Conservation (phyloP, 2,113 vertebrate species). For the Tupaia tana region DNA sequence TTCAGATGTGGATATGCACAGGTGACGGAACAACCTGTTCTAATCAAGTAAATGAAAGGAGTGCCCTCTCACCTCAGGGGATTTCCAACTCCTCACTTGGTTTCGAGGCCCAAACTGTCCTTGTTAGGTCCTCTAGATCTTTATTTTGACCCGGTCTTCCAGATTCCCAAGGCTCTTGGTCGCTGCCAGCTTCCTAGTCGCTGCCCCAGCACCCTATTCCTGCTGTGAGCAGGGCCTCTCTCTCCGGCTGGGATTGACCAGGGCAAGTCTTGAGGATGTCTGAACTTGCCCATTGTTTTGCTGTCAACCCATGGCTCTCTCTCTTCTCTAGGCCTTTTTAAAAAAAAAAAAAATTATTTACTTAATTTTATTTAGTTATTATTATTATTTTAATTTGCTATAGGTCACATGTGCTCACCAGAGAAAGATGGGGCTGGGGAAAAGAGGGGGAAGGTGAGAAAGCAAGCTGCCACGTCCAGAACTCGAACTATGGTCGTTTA, state of each 20-base stretch:
- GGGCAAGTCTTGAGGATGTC: neutral
- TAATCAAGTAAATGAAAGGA: neutral
- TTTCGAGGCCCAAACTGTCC: neutral
- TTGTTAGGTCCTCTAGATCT: neutral
- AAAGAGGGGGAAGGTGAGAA: too few species aligned
- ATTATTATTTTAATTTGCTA: too few species aligned
- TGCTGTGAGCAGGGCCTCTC: rapidly evolving
- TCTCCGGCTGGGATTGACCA: neutral
- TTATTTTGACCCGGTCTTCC: neutral
- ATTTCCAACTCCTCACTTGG: neutral
- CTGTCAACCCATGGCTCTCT: neutral
- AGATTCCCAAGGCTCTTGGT: neutral
- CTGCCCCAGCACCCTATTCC: neutral
- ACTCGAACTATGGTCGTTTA: too few species aligned
- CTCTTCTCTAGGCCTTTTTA: neutral
- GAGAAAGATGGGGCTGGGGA: too few species aligned
- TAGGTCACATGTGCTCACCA: too few species aligned
- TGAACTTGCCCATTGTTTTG: neutral
- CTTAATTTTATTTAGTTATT: too few species aligned
- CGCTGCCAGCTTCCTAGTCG: neutral
- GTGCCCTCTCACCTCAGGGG: neutral
- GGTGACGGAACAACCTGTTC: neutral
- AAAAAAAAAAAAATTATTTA: too few species aligned
- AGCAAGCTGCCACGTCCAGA: too few species aligned
- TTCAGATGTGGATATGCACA: neutral